Evolutionary conservation across 2,797 vertebrate genomes (phyloP).

Genomic region (Paramormyrops hopkinsi): DNA sequence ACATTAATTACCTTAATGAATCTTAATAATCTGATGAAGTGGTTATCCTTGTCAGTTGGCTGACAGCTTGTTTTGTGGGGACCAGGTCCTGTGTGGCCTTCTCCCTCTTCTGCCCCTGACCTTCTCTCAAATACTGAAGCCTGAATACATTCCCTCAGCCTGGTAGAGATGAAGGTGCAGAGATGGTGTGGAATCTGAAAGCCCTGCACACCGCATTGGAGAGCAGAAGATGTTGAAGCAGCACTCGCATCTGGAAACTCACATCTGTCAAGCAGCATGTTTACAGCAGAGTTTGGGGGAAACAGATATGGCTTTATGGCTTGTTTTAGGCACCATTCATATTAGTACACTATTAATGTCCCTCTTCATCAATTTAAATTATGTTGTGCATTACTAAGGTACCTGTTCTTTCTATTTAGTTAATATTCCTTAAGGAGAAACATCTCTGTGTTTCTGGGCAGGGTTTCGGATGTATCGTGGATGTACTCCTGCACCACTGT

Average conservation of each 20-base stretch:
- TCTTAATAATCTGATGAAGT: background rate
- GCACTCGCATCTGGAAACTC: conserved; percentile 30
- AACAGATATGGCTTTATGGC: background rate
- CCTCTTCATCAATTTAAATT: background rate
- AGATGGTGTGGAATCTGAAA: conserved; percentile 19
- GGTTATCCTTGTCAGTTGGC: background rate
- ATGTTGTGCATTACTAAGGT: background rate
- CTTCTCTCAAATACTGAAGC: conserved; percentile 31
- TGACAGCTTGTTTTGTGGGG: background rate
- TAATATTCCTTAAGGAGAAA: background rate
- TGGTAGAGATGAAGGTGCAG: conserved; percentile 33
- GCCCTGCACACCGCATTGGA: conserved; percentile 30
- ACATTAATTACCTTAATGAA: background rate
- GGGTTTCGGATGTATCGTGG: background rate
- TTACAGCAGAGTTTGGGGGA: background rate
- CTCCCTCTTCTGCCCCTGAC: conserved; percentile 25
- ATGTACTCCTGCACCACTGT: background rate
- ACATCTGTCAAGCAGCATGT: background rate
- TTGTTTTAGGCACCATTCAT: background rate
- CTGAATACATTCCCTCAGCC: conserved; percentile 30
- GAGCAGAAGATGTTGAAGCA: conserved; percentile 49
- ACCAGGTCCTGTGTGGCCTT: conserved; percentile 19
- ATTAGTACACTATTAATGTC: background rate
- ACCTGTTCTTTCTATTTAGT: background rate
- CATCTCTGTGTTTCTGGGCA: background rate